Base-by-base conservation (phyloP, 2,797 vertebrate genomes). In the Sandelia bainsii region DNA sequence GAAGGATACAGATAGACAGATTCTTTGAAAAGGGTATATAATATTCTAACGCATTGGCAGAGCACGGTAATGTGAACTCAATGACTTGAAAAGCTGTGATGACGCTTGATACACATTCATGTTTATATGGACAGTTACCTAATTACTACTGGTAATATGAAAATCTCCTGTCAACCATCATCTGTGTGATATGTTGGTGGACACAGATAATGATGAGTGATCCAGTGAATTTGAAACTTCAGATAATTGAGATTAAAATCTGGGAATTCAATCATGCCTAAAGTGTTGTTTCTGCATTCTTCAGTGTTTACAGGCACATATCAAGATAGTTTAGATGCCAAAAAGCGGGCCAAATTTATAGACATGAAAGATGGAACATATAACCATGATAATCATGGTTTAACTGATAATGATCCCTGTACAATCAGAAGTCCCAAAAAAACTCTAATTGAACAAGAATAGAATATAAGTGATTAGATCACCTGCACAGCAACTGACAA, bases 311-410 rank as follows among this genome's bases (percentile, higher is more conserved):
- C 54, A 76, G 79, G 68, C 71, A 8, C 54, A 58, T 70, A 63
- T 81, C 29, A 44, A 49, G 39, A 46, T 32, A 48, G 46, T 71
- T 70, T 57, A 34, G 51, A 64, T 82, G 83, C 76, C 82, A 81
- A 72, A 80, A 77, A 74, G 53, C 3, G 48, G 78, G 63, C 52
- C 67, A 56, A 52, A 72, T 81, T 87, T 81, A 78, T 48, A 76
- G 62, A 78, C 56, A 79, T 73, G 61, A 81, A 85, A 83, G 76
- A 45, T 66, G 50, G 66, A 37, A 57, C 72, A 62, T 73, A 73
- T 63, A 77, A 49, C 32, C 67, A 66, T 82, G 63, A 84, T 34
- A 82, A 85, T 84, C 9, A 40, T 20, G 6, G 46, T 34, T 77
- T 48, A 59, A 69, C 54, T 69, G 54, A 23, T 48, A 61, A 53